Percentiles rank a stretch among this genome's conserved stretches.
These are phyloP conservation scores for Brachionus manjavacas DNA, from an alignment of 1,140 invertebrate species.

Conservation along the genomic window DNA sequence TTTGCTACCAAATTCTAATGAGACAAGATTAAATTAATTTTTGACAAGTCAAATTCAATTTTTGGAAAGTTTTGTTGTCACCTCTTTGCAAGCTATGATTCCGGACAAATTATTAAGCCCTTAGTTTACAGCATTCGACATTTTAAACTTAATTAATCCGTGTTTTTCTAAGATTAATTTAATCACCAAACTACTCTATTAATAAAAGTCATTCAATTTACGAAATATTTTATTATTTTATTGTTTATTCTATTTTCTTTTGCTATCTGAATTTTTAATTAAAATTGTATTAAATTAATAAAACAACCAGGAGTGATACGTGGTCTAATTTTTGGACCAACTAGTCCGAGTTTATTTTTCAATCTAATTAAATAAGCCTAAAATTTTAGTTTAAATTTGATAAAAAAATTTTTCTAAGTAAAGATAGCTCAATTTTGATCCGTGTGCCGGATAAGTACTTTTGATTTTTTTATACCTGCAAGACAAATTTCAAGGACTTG, in stretches of 20 bases:
- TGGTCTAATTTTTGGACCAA: background rate
- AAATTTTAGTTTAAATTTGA: background rate
- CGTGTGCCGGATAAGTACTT: background rate
- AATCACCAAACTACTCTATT: background rate
- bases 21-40: conserved; percentile 1
- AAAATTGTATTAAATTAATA: background rate
- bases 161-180: background rate
- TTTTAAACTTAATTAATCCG: background rate
- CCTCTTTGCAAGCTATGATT: background rate
- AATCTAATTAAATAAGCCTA: background rate
- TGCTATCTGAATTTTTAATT: background rate
- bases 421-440: background rate
- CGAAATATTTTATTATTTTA: background rate
- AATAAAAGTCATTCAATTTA: background rate
- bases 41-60: background rate
- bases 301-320: background rate
- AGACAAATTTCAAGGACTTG: background rate
- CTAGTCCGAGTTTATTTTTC: background rate
- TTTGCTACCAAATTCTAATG: background rate
- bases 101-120: background rate
- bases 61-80: background rate
- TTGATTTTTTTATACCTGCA: background rate
- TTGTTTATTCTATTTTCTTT: background rate
- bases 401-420: background rate
- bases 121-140: background rate